Conservation (phyloP, 2,888 invertebrate species). For the Harpalus rufipes region DNA sequence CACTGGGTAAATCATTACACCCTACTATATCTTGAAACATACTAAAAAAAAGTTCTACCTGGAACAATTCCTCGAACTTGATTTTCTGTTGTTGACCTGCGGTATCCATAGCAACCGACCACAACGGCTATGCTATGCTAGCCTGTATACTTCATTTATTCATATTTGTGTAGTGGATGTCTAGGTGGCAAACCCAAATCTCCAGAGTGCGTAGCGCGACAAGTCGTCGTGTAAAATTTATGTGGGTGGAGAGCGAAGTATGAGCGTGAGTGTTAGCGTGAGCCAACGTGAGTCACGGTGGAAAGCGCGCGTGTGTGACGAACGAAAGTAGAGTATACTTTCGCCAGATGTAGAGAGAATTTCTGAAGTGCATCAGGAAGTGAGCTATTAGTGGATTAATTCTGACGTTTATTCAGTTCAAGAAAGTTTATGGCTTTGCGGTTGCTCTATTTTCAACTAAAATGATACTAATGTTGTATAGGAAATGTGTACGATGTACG, state of each 20-base stretch:
- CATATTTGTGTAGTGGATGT: slow-evolving; percentile 36
- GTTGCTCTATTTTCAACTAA: not conserved
- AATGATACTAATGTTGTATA: not conserved
- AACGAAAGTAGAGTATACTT: slow-evolving; percentile 19
- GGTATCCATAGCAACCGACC: slow-evolving; percentile 16
- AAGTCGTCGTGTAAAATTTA: slow-evolving; percentile 20
- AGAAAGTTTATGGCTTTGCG: not conserved
- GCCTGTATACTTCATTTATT: slow-evolving; percentile 24
- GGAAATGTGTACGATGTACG: not conserved
- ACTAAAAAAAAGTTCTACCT: not conserved
- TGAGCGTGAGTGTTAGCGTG: not conserved
- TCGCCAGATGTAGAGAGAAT: slow-evolving; percentile 3
- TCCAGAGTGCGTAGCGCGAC: slow-evolving; percentile 24
- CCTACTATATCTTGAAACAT: too few relatives aligned
- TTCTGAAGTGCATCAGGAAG: slow-evolving; percentile 1
- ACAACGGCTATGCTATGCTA: not conserved
- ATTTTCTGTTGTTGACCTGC: slow-evolving; percentile 9
- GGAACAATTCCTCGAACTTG: not conserved
- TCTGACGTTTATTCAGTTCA: not conserved
- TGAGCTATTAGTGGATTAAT: not conserved
- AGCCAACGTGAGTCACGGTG: not conserved
- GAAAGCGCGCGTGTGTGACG: slow-evolving; percentile 19
- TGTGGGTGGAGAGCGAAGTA: not conserved
- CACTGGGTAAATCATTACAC: too few relatives aligned
- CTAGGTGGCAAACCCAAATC: slow-evolving; percentile 19